Base-by-base conservation (phyloP, 2,113 vertebrate genomes). In the Chamaetylas fuelleborni region DNA sequence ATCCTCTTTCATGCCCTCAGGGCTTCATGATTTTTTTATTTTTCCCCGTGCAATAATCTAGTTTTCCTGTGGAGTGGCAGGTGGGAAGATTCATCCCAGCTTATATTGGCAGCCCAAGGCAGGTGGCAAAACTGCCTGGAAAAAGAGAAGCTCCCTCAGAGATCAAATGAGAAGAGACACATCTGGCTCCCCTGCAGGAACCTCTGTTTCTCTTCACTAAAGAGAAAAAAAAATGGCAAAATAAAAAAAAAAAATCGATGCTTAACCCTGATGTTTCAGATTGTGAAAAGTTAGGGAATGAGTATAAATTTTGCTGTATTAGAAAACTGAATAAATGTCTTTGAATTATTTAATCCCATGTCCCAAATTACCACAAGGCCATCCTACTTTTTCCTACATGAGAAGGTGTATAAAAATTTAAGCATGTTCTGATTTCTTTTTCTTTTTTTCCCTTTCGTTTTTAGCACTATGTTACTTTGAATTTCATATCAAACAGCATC, bases 201-300 rank as follows among this genome's bases (percentile, higher is more conserved):
- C 33, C 11, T 61, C 25, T 64, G 6, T 8, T 18, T 76, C 19
- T 54, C 28, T 4, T 87, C 29, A 28, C 9, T 13, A 23, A 12
- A 70, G 20, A 42, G 2, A 61, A 3, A 31, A 76, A 15, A 6
- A 25, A 33, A 19, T 34, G 50, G 4, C n/a, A n/a, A 2, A 26
- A 79, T 9, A 8, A 12, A 6, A 33, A 20, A 53, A 57, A 60
- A 58, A 42, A 4, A 4, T 2, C 10, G 11, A 0, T 31, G 4
- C 10, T 88, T 29, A 67, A 64, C 12, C 6, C 19, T 42, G 29
- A 8, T 22, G 3, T 61, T 87, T 76, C 20, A 6, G 3, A 73
- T 11, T 23, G 5, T 40, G 12, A 51, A 47, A 54, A 79, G 9
- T 53, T 5, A 15, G 53, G 9, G 72, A 53, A 78, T 12, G 1